phyloP scores from a whole-genome alignment of 2,888 invertebrate species.

The Lepidochrysops patricia region DNA sequence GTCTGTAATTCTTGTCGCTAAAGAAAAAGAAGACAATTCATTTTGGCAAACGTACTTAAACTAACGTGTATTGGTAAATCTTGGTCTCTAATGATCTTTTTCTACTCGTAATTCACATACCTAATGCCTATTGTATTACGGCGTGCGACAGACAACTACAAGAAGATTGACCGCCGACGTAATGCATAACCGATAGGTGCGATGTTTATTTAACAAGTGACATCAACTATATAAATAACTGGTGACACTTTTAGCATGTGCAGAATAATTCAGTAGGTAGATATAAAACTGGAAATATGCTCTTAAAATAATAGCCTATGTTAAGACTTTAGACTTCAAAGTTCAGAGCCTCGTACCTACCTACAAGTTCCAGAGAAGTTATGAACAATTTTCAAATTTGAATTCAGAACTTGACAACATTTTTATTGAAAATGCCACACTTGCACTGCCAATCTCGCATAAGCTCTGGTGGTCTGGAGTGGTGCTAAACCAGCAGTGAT shows the following conservation, averaged over 20 bases:
- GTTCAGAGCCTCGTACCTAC: too few relatives aligned
- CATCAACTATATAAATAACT: constrained; percentile 60
- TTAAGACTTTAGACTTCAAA: too few relatives aligned
- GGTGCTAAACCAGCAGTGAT: constrained; percentile 2
- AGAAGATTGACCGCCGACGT: constrained; percentile 1
- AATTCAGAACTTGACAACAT: too few relatives aligned
- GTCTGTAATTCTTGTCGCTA: too few relatives aligned
- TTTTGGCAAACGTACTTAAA: too few relatives aligned
- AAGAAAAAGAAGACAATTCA: too few relatives aligned
- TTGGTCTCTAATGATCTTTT: too few relatives aligned
- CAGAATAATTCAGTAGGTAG: not conserved
- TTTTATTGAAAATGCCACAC: too few relatives aligned
- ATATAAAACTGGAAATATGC: not conserved
- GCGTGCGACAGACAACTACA: not conserved
- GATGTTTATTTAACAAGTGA: constrained; percentile 35
- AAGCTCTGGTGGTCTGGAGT: not conserved
- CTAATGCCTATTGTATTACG: not conserved
- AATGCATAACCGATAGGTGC: constrained; percentile 17
- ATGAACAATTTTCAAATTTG: too few relatives aligned
- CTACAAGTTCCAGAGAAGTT: too few relatives aligned
- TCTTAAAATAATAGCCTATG: too few relatives aligned
- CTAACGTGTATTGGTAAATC: too few relatives aligned
- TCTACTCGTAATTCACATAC: not conserved
- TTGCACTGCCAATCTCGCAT: not conserved
- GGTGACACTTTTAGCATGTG: constrained; percentile 22